Percentiles rank a stretch among this genome's conserved stretches.
These are phyloP conservation scores for Oreochromis mossambicus DNA, from an alignment of 2,797 vertebrate species.

Conservation along the genomic window DNA sequence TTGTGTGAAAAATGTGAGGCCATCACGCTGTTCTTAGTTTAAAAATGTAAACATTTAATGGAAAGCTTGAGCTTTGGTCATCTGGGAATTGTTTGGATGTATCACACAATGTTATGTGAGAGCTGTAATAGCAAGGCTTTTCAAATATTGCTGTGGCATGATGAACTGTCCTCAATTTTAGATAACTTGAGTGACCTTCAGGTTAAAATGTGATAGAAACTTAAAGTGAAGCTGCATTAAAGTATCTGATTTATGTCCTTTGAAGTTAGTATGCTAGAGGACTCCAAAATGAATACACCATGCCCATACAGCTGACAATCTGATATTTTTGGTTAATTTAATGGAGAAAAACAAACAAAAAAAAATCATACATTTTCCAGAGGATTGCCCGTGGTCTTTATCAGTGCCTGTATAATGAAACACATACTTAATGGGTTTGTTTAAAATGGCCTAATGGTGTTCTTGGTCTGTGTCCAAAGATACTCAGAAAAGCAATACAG, in stretches of 20 bases:
- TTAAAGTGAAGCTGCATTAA: neutral
- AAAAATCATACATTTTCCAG: slow-evolving; percentile 16
- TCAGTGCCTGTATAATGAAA: slow-evolving; percentile 58
- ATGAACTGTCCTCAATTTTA: neutral
- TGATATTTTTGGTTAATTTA: slow-evolving; percentile 21
- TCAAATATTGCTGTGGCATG: neutral
- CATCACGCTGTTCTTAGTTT: neutral
- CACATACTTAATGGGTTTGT: slow-evolving; percentile 68
- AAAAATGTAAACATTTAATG: neutral
- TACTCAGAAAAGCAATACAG: slow-evolving; percentile 52
- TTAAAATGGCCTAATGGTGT: slow-evolving; percentile 75
- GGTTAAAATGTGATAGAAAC: neutral
- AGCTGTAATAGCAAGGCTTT: neutral
- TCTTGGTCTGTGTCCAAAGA: slow-evolving; percentile 76
- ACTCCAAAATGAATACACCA: neutral
- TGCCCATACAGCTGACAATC: neutral
- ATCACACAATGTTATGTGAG: neutral
- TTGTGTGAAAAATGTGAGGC: neutral
- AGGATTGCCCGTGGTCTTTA: slow-evolving; percentile 33
- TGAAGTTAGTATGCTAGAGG: neutral
- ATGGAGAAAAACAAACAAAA: slow-evolving; percentile 31
- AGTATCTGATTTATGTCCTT: neutral
- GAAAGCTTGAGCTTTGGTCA: neutral
- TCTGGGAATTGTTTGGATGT: neutral
- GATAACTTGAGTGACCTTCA: neutral